These are phyloP conservation scores for Tanypteryx hageni DNA, from an alignment of 2,888 invertebrate species.

Conservation along the genomic window DNA sequence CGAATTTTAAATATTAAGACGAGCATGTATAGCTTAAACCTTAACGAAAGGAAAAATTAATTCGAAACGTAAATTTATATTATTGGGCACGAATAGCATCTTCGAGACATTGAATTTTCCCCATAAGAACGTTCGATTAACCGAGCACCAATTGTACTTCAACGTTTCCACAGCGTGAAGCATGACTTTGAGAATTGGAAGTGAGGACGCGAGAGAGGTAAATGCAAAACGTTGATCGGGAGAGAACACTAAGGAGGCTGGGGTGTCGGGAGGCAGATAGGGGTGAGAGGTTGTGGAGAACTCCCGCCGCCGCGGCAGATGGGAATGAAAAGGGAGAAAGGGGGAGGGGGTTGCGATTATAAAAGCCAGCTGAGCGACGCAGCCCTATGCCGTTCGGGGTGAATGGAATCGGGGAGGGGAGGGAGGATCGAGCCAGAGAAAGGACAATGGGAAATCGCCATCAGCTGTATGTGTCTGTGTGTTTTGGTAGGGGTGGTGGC, in stretches of 20 bases:
- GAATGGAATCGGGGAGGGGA: conserved; percentile 13
- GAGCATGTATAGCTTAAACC: too few species aligned
- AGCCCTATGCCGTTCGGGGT: conserved; percentile 9
- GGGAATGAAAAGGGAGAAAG: background rate
- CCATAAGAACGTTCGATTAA: background rate
- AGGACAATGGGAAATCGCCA: conserved; percentile 36
- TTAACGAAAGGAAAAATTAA: too few species aligned
- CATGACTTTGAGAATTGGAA: background rate
- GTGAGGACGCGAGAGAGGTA: background rate
- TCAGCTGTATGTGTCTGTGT: conserved; percentile 43
- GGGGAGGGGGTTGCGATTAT: background rate
- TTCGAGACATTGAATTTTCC: too few species aligned
- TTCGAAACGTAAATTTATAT: too few species aligned
- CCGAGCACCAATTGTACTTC: too few species aligned
- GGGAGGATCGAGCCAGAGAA: background rate
- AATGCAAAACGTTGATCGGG: too few species aligned
- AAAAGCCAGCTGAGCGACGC: conserved; percentile 44
- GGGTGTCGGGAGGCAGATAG: background rate
- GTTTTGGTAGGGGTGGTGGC: conserved; percentile 1
- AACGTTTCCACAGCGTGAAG: background rate
- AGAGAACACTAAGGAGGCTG: background rate
- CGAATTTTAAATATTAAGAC: background rate
- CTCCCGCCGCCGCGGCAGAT: conserved; percentile 32
- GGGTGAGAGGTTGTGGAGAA: background rate
- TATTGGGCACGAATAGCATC: too few species aligned